These are phyloP conservation scores for Etia nguti DNA, from an alignment of 2,113 vertebrate species.

Conservation along the genomic window DNA sequence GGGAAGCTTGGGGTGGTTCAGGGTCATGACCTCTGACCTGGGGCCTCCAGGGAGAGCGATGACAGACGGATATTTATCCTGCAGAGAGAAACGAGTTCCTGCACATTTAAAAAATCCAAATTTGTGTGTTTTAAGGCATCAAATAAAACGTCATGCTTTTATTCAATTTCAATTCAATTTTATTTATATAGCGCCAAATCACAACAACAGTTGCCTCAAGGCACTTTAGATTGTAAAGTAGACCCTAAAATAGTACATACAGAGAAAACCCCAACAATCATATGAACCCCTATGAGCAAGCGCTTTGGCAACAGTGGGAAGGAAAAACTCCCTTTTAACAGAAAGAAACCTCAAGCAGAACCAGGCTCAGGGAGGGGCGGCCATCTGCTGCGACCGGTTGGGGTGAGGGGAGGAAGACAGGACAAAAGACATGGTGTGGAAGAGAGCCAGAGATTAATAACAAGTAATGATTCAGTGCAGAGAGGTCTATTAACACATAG, in stretches of 20 bases:
- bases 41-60: conserved; percentile 42
- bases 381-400: not conserved
- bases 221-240: not conserved
- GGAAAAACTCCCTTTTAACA: not conserved
- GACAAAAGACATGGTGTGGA: not conserved
- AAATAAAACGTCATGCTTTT: not conserved
- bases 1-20: conserved; percentile 49
- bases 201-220: not conserved
- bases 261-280: not conserved
- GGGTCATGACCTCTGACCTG: conserved; percentile 52
- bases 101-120: not conserved
- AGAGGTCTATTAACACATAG: not conserved
- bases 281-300: not conserved
- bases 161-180: not conserved
- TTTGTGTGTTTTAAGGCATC: not conserved
- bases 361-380: not conserved
- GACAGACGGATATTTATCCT: conserved; percentile 39
- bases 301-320: not conserved
- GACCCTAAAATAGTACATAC: not conserved
- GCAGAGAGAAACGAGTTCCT: conserved; percentile 5
- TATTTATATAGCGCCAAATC: not conserved
- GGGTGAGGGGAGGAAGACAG: not conserved
- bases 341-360: not conserved
- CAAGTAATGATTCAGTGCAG: not conserved
- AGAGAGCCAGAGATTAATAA: not conserved